A percentile compares a stretch with the other conserved stretches of the same genome.
Evolutionary conservation across 2,113 vertebrate genomes (phyloP).

Genomic region (Sylvia atricapilla): DNA sequence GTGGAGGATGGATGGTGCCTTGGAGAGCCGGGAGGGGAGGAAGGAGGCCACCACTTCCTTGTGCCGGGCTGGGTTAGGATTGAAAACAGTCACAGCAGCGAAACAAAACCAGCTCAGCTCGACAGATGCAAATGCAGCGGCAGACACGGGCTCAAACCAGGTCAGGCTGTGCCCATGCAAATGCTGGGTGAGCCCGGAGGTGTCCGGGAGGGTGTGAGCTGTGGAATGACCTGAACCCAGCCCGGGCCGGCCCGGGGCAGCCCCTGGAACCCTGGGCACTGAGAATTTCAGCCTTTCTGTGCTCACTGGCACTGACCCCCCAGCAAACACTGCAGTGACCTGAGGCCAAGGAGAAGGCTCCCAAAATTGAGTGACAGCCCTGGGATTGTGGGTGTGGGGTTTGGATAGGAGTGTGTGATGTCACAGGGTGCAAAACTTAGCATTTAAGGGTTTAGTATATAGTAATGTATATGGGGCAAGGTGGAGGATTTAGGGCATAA

Average conservation of each 20-base stretch:
- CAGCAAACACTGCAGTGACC: too few relatives aligned
- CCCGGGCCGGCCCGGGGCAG: neutral
- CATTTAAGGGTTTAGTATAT: too few relatives aligned
- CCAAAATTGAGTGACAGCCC: too few relatives aligned
- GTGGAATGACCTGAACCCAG: neutral
- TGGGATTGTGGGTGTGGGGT: too few relatives aligned
- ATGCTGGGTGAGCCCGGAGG: neutral
- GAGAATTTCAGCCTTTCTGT: too few relatives aligned
- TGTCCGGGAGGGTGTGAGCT: neutral
- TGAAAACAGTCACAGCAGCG: constrained; percentile 1
- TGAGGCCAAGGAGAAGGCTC: too few relatives aligned
- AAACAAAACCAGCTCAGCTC: constrained; percentile 58
- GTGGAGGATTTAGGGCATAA: too few relatives aligned
- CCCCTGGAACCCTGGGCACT: too few relatives aligned
- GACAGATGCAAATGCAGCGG: constrained; percentile 41
- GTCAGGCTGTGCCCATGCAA: constrained; percentile 51
- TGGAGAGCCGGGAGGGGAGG: neutral
- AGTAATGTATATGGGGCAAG: too few relatives aligned
- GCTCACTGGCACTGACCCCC: too few relatives aligned
- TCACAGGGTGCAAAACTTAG: too few relatives aligned
- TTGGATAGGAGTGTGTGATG: too few relatives aligned
- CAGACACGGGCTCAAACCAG: constrained; percentile 40
- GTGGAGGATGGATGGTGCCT: neutral
- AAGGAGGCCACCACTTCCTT: neutral
- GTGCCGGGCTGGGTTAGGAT: neutral